Base-by-base conservation (phyloP, 2,888 invertebrate species). In the Tetragonula carbonaria region DNA sequence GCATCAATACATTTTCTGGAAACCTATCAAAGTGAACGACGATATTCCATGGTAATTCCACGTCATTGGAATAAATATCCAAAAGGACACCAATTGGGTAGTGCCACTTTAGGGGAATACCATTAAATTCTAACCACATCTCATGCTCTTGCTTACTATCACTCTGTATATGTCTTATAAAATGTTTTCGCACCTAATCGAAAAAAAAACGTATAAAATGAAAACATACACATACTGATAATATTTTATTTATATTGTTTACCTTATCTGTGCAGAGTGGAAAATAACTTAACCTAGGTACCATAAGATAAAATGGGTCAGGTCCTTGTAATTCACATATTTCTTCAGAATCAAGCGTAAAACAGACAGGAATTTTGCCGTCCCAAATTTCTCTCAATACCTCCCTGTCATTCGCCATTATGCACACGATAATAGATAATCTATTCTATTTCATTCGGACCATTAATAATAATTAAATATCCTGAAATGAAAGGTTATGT, bases 201-300 rank as follows among this genome's bases (percentile, higher is more conserved):
- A 2, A 57, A 23, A 28, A 38, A n/a, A 57, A 1, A 67, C 3
- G 16, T 13, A 51, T 2, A 18, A 18, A 33, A 38, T 18, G 21
- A 67, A 14, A 75, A 21, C 55, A 51, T 45, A n/a, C 11, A 89
- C 93, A 33, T 23, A 33, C 1, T 6, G 16, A 28, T n/a, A 21
- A 14, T 23, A 33, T 18, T 66, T 28, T 2, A 16, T 23, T 45
- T 0, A 4, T 33, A 55, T 51, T 51, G 62, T 63, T 94, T 94
- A 98, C 98, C 96, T 99, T 99, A 93, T 99, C 99, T 51, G 98
- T 98, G 79, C 99, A 98, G 78, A 99, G 95, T 70, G 99, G 99
- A 94, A 99, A 98, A 95, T 99, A 99, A 95, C 98, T 98, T 87
- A 98, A 95, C 93, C 99, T 96, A 65, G 99, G 98, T 33, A 99